Evolutionary conservation across 2,113 vertebrate genomes (phyloP), one percentile per base, ranked within the genome.

Genomic region (Alaudala cheleensis): DNA sequence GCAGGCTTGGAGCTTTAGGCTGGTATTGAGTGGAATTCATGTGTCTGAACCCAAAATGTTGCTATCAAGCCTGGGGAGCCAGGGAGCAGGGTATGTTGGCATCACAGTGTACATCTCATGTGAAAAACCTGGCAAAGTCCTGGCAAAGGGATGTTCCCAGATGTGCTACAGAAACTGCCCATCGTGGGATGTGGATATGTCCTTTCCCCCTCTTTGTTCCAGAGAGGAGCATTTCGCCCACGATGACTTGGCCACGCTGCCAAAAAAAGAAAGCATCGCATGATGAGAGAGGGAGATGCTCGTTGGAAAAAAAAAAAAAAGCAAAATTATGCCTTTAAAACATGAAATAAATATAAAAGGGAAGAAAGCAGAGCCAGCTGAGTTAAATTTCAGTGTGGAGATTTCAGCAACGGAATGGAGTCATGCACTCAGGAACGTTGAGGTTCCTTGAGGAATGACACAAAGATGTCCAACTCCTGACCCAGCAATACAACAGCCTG

Each of bases 231-330:
- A 0, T 78, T 89, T 92, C 4, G 0, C 73, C 42, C 40, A 70
- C 1, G 0, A 49, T 11, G 33, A n/a, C 51, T 88, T 15, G 20
- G 33, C 73, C 9, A 5, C 1, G 0, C 54, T 42, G 39, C 58
- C 51, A 53, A 81, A 80, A 54, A n/a, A 17, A 1, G 3, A 56
- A 57, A 66, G 31, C 2, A 1, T 65, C 72, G 42, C 54, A 33
- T 45, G 84, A 56, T 56, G 14, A 86, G 56, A 50, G 65, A 86
- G 37, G 14, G 70, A 82, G 66, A 10, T 4, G 21, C 33, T 81
- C 4, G 0, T 33, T 80, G 37, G 9, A 45, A 80, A 66, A 67
- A 14, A 44, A 28, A 20, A 31, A 61, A 42, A 42, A 11, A 11
- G 1, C 65, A 71, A 80, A 88, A 45, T 21, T 14, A 66, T 45